Conservation (phyloP, 1,140 invertebrate genomes). For the Pseudomyrmex sp. region DNA sequence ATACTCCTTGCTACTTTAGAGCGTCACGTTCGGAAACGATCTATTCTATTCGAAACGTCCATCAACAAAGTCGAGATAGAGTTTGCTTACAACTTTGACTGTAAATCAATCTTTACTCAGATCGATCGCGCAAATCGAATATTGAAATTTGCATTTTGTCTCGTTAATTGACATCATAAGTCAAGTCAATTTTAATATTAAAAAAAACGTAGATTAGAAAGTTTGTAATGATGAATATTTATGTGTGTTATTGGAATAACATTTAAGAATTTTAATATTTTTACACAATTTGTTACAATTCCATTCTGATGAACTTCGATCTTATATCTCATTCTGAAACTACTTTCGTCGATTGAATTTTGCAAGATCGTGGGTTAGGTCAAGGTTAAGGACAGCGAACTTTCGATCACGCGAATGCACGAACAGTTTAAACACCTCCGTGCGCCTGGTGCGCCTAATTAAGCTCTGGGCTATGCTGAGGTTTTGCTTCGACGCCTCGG, state of each 20-base stretch:
- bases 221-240: conserved; percentile 28
- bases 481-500: conserved; percentile 46
- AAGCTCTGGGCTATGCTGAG: conserved; percentile 17
- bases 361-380: not conserved
- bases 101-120: conserved; percentile 48
- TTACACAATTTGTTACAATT: no score
- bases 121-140: conserved; percentile 23
- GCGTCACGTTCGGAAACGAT: conserved; percentile 31
- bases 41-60: conserved; percentile 36
- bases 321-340: not conserved
- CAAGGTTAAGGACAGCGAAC: conserved; percentile 44
- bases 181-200: no score
- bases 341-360: not conserved
- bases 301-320: not conserved
- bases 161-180: no score
- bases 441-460: conserved; percentile 23
- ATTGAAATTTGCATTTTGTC: no score
- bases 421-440: conserved; percentile 28
- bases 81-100: conserved; percentile 29
- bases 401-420: conserved; percentile 41
- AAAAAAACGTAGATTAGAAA: conserved; percentile 1
- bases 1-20: conserved; percentile 30
- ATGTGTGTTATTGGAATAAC: no score
- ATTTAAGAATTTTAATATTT: no score
- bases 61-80: conserved; percentile 40